phyloP scores from a whole-genome alignment of 1,140 invertebrate genomes.

The Leptinotarsa defecta region DNA sequence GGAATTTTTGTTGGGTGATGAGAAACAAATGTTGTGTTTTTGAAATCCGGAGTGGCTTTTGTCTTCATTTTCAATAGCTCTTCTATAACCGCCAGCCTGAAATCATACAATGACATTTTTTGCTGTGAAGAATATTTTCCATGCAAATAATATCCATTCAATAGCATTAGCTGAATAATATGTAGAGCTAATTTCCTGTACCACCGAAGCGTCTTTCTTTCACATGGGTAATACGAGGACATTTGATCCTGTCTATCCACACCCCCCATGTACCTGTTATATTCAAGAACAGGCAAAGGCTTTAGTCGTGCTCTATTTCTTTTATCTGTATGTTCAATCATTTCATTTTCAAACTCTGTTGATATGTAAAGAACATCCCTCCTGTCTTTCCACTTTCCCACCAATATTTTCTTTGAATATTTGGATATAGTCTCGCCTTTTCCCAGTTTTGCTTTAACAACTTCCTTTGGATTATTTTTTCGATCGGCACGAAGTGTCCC shows the following conservation, averaged over 20 bases:
- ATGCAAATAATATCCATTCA: constrained; percentile 29
- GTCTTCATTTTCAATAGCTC: constrained; percentile 11
- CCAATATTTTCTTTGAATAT: constrained; percentile 41
- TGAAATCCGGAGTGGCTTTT: not conserved
- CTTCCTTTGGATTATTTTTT: constrained; percentile 19
- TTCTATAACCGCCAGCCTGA: not conserved
- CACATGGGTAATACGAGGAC: constrained; percentile 48
- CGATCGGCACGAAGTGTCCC: constrained; percentile 48
- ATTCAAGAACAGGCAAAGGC: constrained; percentile 45
- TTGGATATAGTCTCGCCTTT: constrained; percentile 46
- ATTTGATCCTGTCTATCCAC: constrained; percentile 51
- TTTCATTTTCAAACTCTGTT: constrained; percentile 42
- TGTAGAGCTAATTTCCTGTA: constrained; percentile 46
- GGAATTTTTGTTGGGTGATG: not conserved
- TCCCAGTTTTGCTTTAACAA: constrained; percentile 46
- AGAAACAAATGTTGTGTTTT: not conserved
- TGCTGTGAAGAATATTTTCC: constrained; percentile 28
- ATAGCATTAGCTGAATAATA: constrained; percentile 32
- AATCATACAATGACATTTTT: constrained; percentile 30
- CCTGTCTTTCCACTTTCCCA: constrained; percentile 52
- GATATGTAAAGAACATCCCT: constrained; percentile 50
- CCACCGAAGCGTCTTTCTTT: constrained; percentile 51
- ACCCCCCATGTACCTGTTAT: constrained; percentile 49
- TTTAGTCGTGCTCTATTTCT: constrained; percentile 40
- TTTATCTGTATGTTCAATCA: constrained; percentile 41